Evolutionary conservation across 2,888 invertebrate species (phyloP), one percentile per base, ranked within the genome.

Genomic region (Spisula subtruncata): DNA sequence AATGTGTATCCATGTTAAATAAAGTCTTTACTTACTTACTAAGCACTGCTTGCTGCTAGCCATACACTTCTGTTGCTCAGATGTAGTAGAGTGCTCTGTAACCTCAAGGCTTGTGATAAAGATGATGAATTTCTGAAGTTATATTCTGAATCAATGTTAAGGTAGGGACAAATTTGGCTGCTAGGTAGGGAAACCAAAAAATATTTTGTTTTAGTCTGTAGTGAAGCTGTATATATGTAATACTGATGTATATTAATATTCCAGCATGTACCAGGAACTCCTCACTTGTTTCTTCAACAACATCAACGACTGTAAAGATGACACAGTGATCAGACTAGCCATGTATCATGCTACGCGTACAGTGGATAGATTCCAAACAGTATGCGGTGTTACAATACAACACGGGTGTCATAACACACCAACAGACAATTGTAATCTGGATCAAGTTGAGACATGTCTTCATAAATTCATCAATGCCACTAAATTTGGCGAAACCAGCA

Each of bases 391-490:
- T 20, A 56, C n/a, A 8, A 88, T 84, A 46, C 80, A 25, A 46
- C 66, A 83, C 66, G 66, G 46, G 35, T 85, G 82, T 85, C 83
- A 66, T 14, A 8, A 12, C 8, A 51, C 14, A 16, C 35, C 18
- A 12, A 20, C 5, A 8, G 83, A 60, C 14, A 41, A 48, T 4
- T 91, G 91, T 89, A 88, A 88, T 86, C 88, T 88, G 12, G 41
- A 41, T 75, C 86, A 81, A 10, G 48, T 89, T 25, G 82, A 91
- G 0, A 75, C 79, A 80, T 91, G 91, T 71, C 66, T 86, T 25
- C 75, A 75, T 16, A 18, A 75, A 14, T 75, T 35, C 14, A 2
- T 75, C 2, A 35, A 60, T 60, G 60, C 60, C 25, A 60, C n/a
- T 25, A 60, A 18, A 32, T 32, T 25, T 75, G 75, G 32, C 5